Percentiles rank a stretch among this genome's conserved stretches.
Conservation (phyloP, 2,797 vertebrate genomes). For the Diglossa cyanea region DNA sequence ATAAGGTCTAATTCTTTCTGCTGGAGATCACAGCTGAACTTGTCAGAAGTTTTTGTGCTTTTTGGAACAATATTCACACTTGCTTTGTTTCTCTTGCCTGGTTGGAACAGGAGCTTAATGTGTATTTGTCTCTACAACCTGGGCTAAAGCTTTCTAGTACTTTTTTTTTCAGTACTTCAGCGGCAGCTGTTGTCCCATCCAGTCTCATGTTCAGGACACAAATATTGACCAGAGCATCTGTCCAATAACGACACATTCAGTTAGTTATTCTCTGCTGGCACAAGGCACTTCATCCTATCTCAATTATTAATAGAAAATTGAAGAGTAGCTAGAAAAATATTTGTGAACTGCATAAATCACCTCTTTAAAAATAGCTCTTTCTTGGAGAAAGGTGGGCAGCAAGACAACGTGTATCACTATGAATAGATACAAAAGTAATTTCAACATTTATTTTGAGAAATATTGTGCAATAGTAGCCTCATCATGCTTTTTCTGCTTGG, state of each 20-base stretch:
- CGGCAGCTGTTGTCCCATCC: neutral
- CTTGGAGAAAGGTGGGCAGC: conserved; percentile 2
- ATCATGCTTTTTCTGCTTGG: conserved; percentile 49
- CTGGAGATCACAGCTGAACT: neutral
- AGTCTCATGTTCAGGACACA: neutral
- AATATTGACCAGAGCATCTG: neutral
- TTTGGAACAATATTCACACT: neutral
- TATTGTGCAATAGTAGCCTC: conserved; percentile 52
- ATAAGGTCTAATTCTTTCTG: neutral
- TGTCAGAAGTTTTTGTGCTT: neutral
- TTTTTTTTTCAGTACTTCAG: neutral
- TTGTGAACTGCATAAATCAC: conserved; percentile 13
- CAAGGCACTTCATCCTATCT: neutral
- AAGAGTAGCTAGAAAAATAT: conserved; percentile 40
- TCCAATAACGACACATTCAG: neutral
- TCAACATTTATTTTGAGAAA: conserved; percentile 53
- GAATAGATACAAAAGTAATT: conserved; percentile 51
- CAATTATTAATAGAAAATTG: neutral
- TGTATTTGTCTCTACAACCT: neutral
- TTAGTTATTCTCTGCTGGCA: neutral
- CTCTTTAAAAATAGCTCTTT: conserved; percentile 50
- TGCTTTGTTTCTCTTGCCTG: neutral
- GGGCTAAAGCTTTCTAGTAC: neutral
- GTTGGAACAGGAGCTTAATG: neutral
- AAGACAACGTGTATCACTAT: conserved; percentile 19